Evolutionary conservation across 2,797 vertebrate genomes (phyloP).

Genomic region (Catharus ustulatus): DNA sequence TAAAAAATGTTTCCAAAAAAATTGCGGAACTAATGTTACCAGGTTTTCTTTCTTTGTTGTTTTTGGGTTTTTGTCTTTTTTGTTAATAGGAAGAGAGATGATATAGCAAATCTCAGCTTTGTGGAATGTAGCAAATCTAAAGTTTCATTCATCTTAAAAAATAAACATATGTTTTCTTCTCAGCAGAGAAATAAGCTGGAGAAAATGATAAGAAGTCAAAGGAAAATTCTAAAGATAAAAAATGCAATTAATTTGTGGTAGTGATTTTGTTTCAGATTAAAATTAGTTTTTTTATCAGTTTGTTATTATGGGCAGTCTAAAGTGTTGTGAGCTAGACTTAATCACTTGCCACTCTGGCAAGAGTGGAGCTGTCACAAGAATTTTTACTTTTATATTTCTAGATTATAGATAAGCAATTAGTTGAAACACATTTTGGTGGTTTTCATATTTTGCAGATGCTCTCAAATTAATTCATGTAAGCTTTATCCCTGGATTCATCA

Average conservation of each 20-base stretch:
- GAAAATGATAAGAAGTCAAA: neutral
- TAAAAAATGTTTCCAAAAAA: neutral
- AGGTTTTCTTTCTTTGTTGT: neutral
- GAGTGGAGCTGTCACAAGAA: neutral
- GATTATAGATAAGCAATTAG: neutral
- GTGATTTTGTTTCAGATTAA: neutral
- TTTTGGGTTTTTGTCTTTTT: neutral
- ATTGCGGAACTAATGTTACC: neutral
- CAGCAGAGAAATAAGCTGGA: neutral
- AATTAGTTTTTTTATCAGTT: neutral
- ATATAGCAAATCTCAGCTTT: neutral
- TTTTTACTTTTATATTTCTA: neutral
- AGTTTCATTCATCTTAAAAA: neutral
- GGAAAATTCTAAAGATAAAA: neutral
- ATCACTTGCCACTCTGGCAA: neutral
- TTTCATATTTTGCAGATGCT: conserved; percentile 87
- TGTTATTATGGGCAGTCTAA: neutral
- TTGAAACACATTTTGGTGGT: conserved; percentile 52
- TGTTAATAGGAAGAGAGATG: neutral
- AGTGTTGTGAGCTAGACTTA: neutral
- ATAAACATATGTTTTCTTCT: neutral
- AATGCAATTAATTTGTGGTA: neutral
- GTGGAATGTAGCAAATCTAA: neutral
- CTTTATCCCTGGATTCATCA: conserved; percentile 99
- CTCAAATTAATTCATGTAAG: conserved; percentile 89